Percentiles rank a stretch among this genome's conserved stretches.
These are phyloP conservation scores for Cylloceria caligata DNA, from an alignment of 2,888 invertebrate species.

Conservation along the genomic window DNA sequence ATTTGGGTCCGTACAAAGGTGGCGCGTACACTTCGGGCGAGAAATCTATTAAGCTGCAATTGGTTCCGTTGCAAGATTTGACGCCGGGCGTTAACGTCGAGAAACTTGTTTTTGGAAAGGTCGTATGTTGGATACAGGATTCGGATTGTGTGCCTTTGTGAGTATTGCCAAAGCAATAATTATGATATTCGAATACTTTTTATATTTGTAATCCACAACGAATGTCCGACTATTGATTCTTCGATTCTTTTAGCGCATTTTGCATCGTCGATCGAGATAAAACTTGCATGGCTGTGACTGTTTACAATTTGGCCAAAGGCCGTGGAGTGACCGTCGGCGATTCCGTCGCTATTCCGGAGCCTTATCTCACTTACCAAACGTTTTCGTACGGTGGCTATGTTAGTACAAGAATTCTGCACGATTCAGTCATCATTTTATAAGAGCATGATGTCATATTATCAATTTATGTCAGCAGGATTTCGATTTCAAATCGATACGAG, in stretches of 20 bases:
- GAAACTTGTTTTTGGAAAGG: conserved; percentile 91
- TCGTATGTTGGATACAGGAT: conserved; percentile 92
- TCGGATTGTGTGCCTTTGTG: conserved; percentile 92
- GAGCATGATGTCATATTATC: neutral
- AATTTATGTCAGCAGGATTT: conserved; percentile 87
- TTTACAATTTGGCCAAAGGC: conserved; percentile 94
- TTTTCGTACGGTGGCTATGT: conserved; percentile 87
- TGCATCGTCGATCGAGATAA: conserved; percentile 91
- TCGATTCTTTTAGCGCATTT: conserved; percentile 88
- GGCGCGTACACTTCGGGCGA: conserved; percentile 86
- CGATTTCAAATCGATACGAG: conserved; percentile 90
- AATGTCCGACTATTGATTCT: neutral
- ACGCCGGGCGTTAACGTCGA: conserved; percentile 88
- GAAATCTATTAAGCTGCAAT: conserved; percentile 85
- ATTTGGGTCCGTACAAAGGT: conserved; percentile 89
- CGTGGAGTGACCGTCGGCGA: conserved; percentile 94
- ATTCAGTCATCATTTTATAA: neutral
- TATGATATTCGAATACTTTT: no score
- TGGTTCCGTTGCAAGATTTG: conserved; percentile 86
- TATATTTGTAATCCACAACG: neutral
- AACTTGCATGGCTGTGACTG: conserved; percentile 90
- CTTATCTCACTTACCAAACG: conserved; percentile 87
- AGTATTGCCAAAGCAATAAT: conserved; percentile 82
- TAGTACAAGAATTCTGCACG: conserved; percentile 75
- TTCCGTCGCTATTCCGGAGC: conserved; percentile 93